These are phyloP conservation scores for Synodontis membranacea DNA, from an alignment of 2,113 vertebrate genomes.

Conservation along the genomic window DNA sequence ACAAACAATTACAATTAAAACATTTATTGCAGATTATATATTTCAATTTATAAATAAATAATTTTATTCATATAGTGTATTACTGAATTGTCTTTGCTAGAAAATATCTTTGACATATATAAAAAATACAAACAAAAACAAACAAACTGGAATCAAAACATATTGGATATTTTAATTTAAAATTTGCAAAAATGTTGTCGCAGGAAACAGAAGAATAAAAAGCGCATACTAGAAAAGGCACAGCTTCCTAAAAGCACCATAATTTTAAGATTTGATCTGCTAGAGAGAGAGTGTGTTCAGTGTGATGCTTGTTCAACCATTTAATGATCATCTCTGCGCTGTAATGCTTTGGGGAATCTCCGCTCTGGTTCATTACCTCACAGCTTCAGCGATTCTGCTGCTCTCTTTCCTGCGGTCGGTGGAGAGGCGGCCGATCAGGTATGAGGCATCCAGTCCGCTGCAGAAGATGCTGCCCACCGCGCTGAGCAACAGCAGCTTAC, in stretches of 20 bases:
- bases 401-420: slow-evolving; percentile 96
- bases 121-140: too few relatives aligned
- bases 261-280: not conserved
- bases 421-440: slow-evolving; percentile 92
- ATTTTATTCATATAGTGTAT: too few relatives aligned
- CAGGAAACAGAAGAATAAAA: not conserved
- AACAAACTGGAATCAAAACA: not conserved
- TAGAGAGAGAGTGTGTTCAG: not conserved
- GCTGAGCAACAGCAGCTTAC: slow-evolving; percentile 92
- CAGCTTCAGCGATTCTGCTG: slow-evolving; percentile 90
- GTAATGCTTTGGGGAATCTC: not conserved
- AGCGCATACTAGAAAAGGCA: not conserved
- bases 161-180: too few relatives aligned
- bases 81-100: too few relatives aligned
- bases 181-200: too few relatives aligned
- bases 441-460: slow-evolving; percentile 93
- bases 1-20: too few relatives aligned
- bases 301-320: not conserved
- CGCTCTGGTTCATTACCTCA: slow-evolving; percentile 75
- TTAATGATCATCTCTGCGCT: not conserved
- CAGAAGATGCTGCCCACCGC: slow-evolving; percentile 95
- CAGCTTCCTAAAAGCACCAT: not conserved
- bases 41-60: too few relatives aligned
- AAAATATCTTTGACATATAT: too few relatives aligned
- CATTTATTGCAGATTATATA: too few relatives aligned